Evolutionary conservation across 2,888 invertebrate species (phyloP).

Genomic region (Hesperia comma): DNA sequence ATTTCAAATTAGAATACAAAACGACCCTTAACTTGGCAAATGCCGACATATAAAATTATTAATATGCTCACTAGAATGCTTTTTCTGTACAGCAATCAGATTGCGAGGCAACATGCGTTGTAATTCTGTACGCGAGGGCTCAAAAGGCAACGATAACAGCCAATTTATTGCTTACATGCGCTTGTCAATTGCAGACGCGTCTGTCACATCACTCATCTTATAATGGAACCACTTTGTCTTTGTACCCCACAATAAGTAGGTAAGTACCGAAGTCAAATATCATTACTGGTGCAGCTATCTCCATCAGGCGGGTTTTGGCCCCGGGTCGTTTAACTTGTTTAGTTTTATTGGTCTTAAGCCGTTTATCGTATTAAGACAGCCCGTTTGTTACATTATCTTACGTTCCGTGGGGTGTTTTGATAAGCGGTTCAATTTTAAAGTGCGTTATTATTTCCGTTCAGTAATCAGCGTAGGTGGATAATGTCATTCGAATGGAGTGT

Average conservation of each 20-base stretch:
- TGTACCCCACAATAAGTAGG: constrained; percentile 44
- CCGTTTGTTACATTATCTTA: constrained; percentile 63
- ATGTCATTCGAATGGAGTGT: constrained; percentile 25
- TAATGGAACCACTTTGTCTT: constrained; percentile 48
- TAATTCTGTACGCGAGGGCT: constrained; percentile 40
- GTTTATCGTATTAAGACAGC: constrained; percentile 78
- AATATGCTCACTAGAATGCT: constrained; percentile 34
- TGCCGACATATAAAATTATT: constrained; percentile 46
- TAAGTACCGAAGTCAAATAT: constrained; percentile 50
- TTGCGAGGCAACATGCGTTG: constrained; percentile 38
- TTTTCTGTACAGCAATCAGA: constrained; percentile 41
- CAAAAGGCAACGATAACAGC: constrained; percentile 50
- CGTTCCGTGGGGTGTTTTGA: constrained; percentile 66
- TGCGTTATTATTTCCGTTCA: constrained; percentile 45
- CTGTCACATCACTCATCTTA: constrained; percentile 49
- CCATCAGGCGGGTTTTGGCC: constrained; percentile 63
- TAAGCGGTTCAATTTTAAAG: constrained; percentile 66
- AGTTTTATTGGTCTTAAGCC: constrained; percentile 75
- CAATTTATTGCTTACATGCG: constrained; percentile 57
- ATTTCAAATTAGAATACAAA: constrained; percentile 49
- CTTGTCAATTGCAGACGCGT: constrained; percentile 56
- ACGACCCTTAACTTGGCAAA: constrained; percentile 42
- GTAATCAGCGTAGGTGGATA: constrained; percentile 34
- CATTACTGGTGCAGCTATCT: constrained; percentile 59
- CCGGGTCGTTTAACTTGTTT: constrained; percentile 73